A percentile compares a stretch with the other conserved stretches of the same genome.
phyloP scores from a whole-genome alignment of 2,797 vertebrate species.

The Urosaurus nigricauda region DNA sequence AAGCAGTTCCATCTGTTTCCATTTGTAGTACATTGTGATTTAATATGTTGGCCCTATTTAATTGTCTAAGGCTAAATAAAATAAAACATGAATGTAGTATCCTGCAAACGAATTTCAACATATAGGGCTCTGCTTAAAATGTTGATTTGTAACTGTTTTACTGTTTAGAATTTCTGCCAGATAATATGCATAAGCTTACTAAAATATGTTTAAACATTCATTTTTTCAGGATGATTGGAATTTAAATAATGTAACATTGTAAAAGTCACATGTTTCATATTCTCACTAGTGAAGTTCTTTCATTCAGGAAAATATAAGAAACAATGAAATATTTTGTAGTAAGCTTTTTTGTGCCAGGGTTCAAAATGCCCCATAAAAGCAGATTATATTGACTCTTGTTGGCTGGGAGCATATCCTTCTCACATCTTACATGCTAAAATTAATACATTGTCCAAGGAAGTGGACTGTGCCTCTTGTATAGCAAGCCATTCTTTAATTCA shows the following conservation, averaged over 20 bases:
- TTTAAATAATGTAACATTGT: not conserved
- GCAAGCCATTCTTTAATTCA: fast-evolving
- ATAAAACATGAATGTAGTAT: not conserved
- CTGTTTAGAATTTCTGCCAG: not conserved
- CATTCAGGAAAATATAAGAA: not conserved
- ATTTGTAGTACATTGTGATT: not conserved
- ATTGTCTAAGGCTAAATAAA: not conserved
- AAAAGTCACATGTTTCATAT: not conserved
- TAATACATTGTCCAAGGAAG: not conserved
- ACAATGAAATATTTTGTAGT: not conserved
- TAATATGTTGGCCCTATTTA: not conserved
- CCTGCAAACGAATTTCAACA: not conserved
- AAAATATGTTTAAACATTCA: not conserved
- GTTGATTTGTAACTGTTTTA: not conserved
- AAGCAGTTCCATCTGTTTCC: too few species aligned
- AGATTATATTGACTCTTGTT: not conserved
- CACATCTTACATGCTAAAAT: not conserved
- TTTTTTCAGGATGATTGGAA: not conserved
- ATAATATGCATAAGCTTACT: not conserved
- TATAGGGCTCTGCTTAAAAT: not conserved
- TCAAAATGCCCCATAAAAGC: not conserved
- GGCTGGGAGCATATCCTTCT: not conserved
- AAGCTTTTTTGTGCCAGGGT: fast-evolving
- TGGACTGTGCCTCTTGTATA: fast-evolving
- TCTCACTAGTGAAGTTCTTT: not conserved